phyloP scores from a whole-genome alignment of 2,888 invertebrate species.

The Lycocerus yunnanus region DNA sequence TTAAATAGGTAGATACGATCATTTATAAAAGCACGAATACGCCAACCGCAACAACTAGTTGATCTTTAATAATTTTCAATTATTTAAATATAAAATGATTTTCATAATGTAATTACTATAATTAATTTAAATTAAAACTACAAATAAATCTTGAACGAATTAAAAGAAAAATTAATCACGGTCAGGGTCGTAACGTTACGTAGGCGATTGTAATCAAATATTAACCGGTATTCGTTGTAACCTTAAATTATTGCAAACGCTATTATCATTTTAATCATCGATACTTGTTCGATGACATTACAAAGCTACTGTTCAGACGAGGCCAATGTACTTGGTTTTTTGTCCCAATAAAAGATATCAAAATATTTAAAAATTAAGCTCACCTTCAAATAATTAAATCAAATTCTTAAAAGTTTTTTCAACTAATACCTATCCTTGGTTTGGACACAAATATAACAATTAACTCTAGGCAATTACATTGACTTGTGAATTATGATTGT shows the following conservation, averaged over 20 bases:
- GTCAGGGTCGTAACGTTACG: background rate
- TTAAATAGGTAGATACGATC: background rate
- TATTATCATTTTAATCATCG: background rate
- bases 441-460: background rate
- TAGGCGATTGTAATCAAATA: background rate
- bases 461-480: background rate
- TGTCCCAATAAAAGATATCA: background rate
- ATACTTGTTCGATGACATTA: background rate
- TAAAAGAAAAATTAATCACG: background rate
- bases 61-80: slow-evolving; percentile 1
- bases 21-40: background rate
- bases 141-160: background rate
- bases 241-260: background rate
- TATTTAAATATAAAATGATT: background rate
- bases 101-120: background rate
- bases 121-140: background rate
- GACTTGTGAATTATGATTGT: background rate
- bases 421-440: background rate
- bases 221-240: background rate
- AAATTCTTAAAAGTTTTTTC: background rate
- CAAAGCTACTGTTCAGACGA: background rate
- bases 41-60: background rate
- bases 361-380: background rate
- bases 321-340: background rate
- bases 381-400: background rate